Evolutionary conservation across 2,113 vertebrate genomes (phyloP), one percentile per base, ranked within the genome.

Genomic region (Motacilla tschutschensis): DNA sequence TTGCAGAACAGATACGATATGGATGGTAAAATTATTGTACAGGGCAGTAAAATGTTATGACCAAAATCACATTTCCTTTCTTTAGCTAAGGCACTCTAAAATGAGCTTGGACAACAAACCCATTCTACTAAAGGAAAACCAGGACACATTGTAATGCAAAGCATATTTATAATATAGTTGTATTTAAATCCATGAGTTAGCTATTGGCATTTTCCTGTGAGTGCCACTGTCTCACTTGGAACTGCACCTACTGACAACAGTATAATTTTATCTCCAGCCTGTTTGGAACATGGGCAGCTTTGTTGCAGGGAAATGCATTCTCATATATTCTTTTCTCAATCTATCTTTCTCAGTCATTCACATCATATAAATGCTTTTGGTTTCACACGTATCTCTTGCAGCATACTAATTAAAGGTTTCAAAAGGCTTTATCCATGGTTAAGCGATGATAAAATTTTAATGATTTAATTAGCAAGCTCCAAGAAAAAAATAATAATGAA

Each of bases 391-490:
- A 73, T 86, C 91, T 92, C 94, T 79, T 78, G 81, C 79, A 93
- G 95, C 93, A 95, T 94, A 90, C 89, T 97, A 96, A 96, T 97
- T 94, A 97, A 95, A 96, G 91, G 88, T 96, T 97, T 94, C 94
- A 90, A 96, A 97, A 88, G 91, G 89, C 92, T 96, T 97, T 95
- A 96, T 95, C 96, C 94, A 80, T 85, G 92, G 94, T 91, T 97
- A 97, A 97, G 95, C 63, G 93, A 96, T 94, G 96, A 97, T 97
- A 96, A 97, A 96, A 97, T 92, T 96, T 97, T 97, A 97, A 97
- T 97, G 97, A 97, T 97, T 97, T 97, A 96, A 97, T 97, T 97
- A 97, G 95, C 91, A 87, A 94, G 94, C 94, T 85, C 86, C 64
- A 74, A 74, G 85, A 84, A 93, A 94, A 97, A 95, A 93, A 92